phyloP scores from a whole-genome alignment of 2,797 vertebrate genomes.

The Acanthornis magna region DNA sequence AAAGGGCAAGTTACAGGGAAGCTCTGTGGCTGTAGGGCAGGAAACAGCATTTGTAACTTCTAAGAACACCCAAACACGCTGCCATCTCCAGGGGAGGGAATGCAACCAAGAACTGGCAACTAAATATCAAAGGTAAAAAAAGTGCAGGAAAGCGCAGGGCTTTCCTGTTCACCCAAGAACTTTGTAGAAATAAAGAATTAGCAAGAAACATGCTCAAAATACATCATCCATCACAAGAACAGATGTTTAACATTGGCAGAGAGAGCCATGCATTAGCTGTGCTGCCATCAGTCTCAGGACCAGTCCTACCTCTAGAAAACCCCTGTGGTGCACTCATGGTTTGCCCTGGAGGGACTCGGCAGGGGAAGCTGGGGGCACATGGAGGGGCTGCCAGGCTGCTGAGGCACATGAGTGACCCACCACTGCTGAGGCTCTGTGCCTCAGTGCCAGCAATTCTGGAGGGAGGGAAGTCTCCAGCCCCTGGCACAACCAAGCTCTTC shows the following conservation, averaged over 20 bases:
- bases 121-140: not conserved
- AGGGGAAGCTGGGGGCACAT: not conserved
- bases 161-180: not conserved
- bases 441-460: accelerated
- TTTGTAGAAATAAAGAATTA: not conserved
- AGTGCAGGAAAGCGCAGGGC: accelerated
- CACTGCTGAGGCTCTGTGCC: accelerated
- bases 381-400: not conserved
- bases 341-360: not conserved
- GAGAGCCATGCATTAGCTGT: not conserved
- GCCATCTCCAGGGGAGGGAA: not conserved
- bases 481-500: not conserved
- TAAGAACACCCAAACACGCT: accelerated
- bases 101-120: not conserved
- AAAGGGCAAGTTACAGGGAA: not conserved
- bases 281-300: not conserved
- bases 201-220: not conserved
- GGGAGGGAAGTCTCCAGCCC: not conserved
- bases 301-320: not conserved
- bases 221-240: not conserved
- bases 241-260: not conserved
- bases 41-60: not conserved
- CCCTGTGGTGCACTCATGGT: accelerated
- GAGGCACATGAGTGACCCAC: accelerated
- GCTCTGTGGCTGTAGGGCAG: accelerated